phyloP scores from a whole-genome alignment of 2,888 invertebrate genomes.

The Ormyrus pomaceus region DNA sequence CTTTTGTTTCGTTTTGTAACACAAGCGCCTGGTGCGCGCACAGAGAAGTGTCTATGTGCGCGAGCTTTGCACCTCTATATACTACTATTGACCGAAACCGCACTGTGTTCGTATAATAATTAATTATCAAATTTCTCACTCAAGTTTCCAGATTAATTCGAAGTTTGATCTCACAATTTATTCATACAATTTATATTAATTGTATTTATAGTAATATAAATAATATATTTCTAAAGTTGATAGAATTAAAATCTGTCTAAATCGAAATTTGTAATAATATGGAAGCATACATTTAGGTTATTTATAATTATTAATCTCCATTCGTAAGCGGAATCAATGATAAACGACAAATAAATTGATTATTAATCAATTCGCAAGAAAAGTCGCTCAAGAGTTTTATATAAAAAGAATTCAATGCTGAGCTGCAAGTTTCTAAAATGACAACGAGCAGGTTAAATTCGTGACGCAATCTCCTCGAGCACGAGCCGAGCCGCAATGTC shows the following conservation, averaged over 20 bases:
- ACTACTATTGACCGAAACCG: slow-evolving; percentile 9
- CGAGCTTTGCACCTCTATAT: neutral
- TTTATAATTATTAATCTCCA: too few relatives aligned
- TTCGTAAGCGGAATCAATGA: too few relatives aligned
- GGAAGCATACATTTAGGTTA: too few relatives aligned
- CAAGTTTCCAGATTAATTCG: neutral
- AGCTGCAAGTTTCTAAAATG: slow-evolving; percentile 8
- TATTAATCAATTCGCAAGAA: too few relatives aligned
- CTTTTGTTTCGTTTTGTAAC: slow-evolving; percentile 40
- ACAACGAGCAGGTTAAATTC: slow-evolving; percentile 16
- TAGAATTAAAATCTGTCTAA: too few relatives aligned
- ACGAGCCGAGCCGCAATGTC: slow-evolving; percentile 31
- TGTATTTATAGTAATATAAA: too few relatives aligned
- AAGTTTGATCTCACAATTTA: too few relatives aligned
- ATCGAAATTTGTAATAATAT: too few relatives aligned
- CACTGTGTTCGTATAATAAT: slow-evolving; percentile 14
- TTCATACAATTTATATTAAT: too few relatives aligned
- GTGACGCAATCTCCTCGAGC: slow-evolving; percentile 22
- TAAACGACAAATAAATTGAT: too few relatives aligned
- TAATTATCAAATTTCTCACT: slow-evolving; percentile 4
- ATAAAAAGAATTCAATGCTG: neutral
- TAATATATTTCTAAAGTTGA: too few relatives aligned
- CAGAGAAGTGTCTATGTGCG: slow-evolving; percentile 16
- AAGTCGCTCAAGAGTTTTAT: too few relatives aligned
- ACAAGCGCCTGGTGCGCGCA: slow-evolving; percentile 1